Evolutionary conservation across 2,888 invertebrate genomes (phyloP).

Genomic region (Orgyia antiqua): DNA sequence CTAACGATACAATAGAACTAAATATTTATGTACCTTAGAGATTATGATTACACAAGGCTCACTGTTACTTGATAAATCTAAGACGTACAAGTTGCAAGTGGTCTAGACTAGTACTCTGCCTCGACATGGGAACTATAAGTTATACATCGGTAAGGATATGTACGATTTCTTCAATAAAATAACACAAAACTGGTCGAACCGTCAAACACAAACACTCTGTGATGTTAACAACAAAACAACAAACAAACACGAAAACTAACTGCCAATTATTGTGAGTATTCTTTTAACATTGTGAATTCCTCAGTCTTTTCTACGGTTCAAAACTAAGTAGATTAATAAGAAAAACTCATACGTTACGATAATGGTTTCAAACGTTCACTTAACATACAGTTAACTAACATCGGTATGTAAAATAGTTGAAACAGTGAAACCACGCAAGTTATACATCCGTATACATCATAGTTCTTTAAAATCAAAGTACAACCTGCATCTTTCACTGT

Average conservation of each 20-base stretch:
- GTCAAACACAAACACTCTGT: slow-evolving; percentile 56
- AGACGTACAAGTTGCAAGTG: slow-evolving; percentile 36
- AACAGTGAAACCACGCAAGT: slow-evolving; percentile 50
- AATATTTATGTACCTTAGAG: slow-evolving; percentile 75
- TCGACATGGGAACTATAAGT: slow-evolving; percentile 48
- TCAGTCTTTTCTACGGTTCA: slow-evolving; percentile 73
- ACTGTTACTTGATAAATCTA: slow-evolving; percentile 52
- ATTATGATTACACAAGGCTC: slow-evolving; percentile 74
- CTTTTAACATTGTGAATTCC: slow-evolving; percentile 60
- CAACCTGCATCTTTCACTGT: slow-evolving; percentile 47
- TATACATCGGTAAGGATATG: slow-evolving; percentile 68
- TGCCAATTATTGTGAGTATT: slow-evolving; percentile 69
- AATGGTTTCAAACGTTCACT: slow-evolving; percentile 60
- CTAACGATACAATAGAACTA: slow-evolving; percentile 76
- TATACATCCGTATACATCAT: slow-evolving; percentile 31
- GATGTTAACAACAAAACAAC: slow-evolving; percentile 46
- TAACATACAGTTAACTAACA: slow-evolving; percentile 62
- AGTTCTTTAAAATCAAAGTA: slow-evolving; percentile 23
- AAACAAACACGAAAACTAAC: slow-evolving; percentile 49
- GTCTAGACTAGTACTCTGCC: slow-evolving; percentile 51
- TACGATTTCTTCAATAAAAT: slow-evolving; percentile 60
- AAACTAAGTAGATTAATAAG: slow-evolving; percentile 54
- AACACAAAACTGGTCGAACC: slow-evolving; percentile 60
- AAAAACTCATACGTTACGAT: slow-evolving; percentile 50
- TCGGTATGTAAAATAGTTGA: slow-evolving; percentile 73